These are phyloP conservation scores for Platichthys flesus DNA, from an alignment of 2,113 vertebrate genomes.

Conservation along the genomic window DNA sequence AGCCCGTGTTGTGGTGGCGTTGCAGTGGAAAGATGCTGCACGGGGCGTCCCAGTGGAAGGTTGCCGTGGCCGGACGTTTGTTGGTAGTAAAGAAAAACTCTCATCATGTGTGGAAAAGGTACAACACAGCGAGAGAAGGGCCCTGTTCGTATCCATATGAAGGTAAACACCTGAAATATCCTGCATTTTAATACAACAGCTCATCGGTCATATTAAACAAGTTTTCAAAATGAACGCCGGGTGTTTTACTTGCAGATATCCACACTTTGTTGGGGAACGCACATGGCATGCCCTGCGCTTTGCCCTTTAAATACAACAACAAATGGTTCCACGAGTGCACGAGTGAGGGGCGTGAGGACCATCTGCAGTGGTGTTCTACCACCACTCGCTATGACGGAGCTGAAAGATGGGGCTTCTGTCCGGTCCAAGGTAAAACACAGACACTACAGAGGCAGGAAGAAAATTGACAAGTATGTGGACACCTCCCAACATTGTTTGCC, in stretches of 20 bases:
- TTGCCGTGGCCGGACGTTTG: conserved; percentile 76
- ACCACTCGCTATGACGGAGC: conserved; percentile 88
- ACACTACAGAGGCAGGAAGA: neutral
- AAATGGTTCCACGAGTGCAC: conserved; percentile 92
- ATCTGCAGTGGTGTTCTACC: conserved; percentile 90
- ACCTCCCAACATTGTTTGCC: neutral
- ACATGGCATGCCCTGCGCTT: conserved; percentile 87
- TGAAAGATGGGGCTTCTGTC: conserved; percentile 94
- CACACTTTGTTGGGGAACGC: conserved; percentile 91
- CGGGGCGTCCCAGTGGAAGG: conserved; percentile 82
- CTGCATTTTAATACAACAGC: neutral
- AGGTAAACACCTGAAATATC: conserved; percentile 78
- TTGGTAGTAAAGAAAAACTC: conserved; percentile 83
- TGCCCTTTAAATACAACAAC: conserved; percentile 92
- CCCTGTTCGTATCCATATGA: conserved; percentile 89
- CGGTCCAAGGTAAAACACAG: conserved; percentile 85
- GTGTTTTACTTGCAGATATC: conserved; percentile 81
- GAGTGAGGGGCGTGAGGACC: conserved; percentile 86
- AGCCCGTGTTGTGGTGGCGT: conserved; percentile 85
- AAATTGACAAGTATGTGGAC: neutral
- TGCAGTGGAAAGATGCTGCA: conserved; percentile 83
- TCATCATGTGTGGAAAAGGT: conserved; percentile 85
- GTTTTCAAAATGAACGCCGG: neutral
- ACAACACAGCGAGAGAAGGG: conserved; percentile 81
- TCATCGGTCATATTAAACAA: neutral